A percentile compares a stretch with the other conserved stretches of the same genome.
phyloP scores from a whole-genome alignment of 2,113 vertebrate species.

The Nerophis ophidion region DNA sequence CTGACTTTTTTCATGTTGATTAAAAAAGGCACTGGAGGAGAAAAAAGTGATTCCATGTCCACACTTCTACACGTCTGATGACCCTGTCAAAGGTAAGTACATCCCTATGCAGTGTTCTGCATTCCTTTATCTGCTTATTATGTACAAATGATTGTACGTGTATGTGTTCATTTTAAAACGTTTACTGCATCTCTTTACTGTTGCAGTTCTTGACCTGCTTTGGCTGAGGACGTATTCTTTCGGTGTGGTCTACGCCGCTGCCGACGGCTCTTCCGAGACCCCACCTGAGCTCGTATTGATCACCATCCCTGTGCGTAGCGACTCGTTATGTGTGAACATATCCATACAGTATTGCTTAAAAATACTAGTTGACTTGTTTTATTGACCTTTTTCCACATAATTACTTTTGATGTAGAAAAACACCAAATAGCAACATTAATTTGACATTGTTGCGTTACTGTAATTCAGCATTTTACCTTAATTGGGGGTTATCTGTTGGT shows the following conservation, averaged over 20 bases:
- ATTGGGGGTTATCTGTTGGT: no score
- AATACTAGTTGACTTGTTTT: no score
- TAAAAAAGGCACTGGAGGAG: slow-evolving; percentile 82
- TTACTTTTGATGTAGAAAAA: no score
- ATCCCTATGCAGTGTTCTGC: not conserved
- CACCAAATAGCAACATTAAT: no score
- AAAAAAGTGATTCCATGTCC: slow-evolving; percentile 92
- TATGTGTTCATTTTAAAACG: not conserved
- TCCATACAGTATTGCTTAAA: no score
- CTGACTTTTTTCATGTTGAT: slow-evolving; percentile 22
- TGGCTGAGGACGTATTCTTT: slow-evolving; percentile 93
- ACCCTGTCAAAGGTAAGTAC: slow-evolving; percentile 86
- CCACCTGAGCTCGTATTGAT: slow-evolving; percentile 89
- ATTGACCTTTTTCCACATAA: no score
- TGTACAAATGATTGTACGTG: not conserved
- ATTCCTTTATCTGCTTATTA: not conserved
- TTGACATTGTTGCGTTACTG: no score
- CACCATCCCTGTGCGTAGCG: slow-evolving; percentile 80
- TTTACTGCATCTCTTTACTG: not conserved
- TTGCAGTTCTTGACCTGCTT: slow-evolving; percentile 86
- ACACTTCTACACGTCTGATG: slow-evolving; percentile 84
- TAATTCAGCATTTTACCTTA: no score
- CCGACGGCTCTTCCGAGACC: slow-evolving; percentile 84
- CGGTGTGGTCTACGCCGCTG: slow-evolving; percentile 84
- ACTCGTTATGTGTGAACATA: no score